Percentiles rank a stretch among this genome's conserved stretches.
phyloP scores from a whole-genome alignment of 2,113 vertebrate species.

The Brienomyrus longianalis region DNA sequence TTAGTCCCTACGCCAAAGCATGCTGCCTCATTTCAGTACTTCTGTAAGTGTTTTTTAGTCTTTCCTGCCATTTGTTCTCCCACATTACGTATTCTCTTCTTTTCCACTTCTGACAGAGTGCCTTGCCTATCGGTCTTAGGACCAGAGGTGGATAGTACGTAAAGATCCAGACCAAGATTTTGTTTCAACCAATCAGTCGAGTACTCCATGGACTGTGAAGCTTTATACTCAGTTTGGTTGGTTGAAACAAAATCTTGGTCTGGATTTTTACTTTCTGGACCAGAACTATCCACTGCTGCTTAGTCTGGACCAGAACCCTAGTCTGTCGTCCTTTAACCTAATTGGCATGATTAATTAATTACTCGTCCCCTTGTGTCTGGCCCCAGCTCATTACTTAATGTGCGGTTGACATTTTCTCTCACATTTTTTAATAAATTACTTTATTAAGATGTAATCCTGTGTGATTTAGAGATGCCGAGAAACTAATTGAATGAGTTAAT shows the following conservation, averaged over 20 bases:
- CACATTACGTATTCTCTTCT: neutral
- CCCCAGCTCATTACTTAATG: slow-evolving; percentile 60
- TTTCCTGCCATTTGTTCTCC: neutral
- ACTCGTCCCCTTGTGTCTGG: slow-evolving; percentile 54
- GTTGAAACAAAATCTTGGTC: neutral
- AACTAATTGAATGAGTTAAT: slow-evolving; percentile 37
- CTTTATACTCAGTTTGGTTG: neutral
- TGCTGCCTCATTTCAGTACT: neutral
- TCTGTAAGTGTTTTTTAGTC: neutral
- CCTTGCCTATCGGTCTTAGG: slow-evolving; percentile 31
- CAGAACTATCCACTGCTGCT: slow-evolving; percentile 17
- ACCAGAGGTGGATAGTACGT: slow-evolving; percentile 28
- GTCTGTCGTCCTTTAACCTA: slow-evolving; percentile 56
- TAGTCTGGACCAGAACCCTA: slow-evolving; percentile 32
- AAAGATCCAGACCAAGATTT: neutral
- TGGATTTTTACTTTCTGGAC: neutral
- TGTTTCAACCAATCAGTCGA: neutral
- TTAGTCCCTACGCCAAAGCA: neutral
- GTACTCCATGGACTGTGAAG: neutral
- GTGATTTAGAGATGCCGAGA: slow-evolving; percentile 49
- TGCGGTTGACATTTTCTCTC: slow-evolving; percentile 50
- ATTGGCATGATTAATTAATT: slow-evolving; percentile 59
- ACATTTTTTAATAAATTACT: slow-evolving; percentile 56
- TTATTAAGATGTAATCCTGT: slow-evolving; percentile 62
- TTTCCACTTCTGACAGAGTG: neutral